Evolutionary conservation across 2,797 vertebrate species (phyloP).

Genomic region (Lepilemur septentrionalis): DNA sequence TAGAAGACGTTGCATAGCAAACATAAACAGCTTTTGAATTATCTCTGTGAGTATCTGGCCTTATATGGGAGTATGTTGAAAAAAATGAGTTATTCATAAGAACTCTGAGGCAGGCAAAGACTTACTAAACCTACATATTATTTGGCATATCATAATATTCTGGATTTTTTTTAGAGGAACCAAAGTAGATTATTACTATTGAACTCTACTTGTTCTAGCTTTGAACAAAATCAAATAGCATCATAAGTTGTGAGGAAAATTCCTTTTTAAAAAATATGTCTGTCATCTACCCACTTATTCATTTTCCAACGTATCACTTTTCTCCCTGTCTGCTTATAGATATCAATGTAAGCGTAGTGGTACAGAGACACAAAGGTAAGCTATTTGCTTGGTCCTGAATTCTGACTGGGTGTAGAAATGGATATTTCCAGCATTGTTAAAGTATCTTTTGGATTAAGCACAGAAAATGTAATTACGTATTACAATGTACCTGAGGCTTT

Average conservation of each 20-base stretch:
- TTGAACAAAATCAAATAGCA: conserved; percentile 37
- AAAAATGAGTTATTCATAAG: conserved; percentile 16
- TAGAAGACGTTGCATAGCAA: conserved; percentile 29
- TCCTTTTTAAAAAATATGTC: background rate
- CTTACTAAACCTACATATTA: background rate
- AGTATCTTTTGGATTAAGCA: background rate
- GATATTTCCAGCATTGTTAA: conserved; percentile 10
- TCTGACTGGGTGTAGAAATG: background rate
- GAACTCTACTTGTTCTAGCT: background rate
- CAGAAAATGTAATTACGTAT: background rate
- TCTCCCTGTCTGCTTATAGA: background rate
- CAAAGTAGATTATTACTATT: background rate
- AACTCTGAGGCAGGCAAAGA: background rate
- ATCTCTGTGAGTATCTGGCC: conserved; percentile 29
- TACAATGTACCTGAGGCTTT: background rate
- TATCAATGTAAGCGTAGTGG: background rate
- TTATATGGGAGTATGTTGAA: conserved; percentile 13
- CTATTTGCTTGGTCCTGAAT: background rate
- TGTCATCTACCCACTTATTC: background rate
- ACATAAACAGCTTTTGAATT: conserved; percentile 49
- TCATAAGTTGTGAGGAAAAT: background rate
- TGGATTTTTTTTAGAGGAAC: background rate
- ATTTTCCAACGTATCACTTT: conserved; percentile 7
- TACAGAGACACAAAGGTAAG: background rate
- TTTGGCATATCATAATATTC: background rate